phyloP scores from a whole-genome alignment of 1,140 invertebrate genomes.

The Bombyx mandarina region DNA sequence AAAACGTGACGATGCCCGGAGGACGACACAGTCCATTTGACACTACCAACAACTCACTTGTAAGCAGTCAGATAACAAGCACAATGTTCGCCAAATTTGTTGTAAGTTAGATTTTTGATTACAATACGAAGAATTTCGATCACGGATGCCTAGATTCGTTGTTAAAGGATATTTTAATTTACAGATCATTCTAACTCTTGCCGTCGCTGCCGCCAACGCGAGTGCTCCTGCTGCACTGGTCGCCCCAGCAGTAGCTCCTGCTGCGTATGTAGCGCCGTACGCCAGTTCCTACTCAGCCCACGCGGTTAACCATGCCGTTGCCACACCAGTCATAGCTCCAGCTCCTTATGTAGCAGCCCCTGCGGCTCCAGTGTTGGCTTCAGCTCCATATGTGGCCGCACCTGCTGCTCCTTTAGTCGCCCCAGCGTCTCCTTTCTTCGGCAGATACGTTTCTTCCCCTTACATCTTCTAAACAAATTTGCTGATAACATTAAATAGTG shows the following conservation, averaged over 20 bases:
- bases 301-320: constrained; percentile 74
- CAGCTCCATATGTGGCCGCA: constrained; percentile 29
- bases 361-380: constrained; percentile 22
- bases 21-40: constrained; percentile 50
- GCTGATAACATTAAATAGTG: constrained; percentile 57
- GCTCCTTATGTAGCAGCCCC: constrained; percentile 42
- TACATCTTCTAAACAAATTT: constrained; percentile 53
- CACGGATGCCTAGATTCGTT: neutral
- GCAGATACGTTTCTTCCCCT: constrained; percentile 41
- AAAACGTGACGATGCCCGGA: constrained; percentile 43
- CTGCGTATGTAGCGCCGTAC: constrained; percentile 73
- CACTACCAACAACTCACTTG: constrained; percentile 32
- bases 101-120: constrained; percentile 52
- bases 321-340: constrained; percentile 68
- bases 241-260: constrained; percentile 65
- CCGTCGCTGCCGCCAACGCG: constrained; percentile 42
- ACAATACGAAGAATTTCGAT: neutral
- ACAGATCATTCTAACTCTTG: constrained; percentile 66
- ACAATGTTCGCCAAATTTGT: constrained; percentile 74
- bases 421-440: constrained; percentile 17
- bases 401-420: constrained; percentile 18
- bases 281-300: constrained; percentile 76
- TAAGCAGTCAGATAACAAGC: constrained; percentile 61
- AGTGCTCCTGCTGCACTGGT: constrained; percentile 55
- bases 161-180: constrained; percentile 17